A percentile compares a stretch with the other conserved stretches of the same genome.
phyloP scores from a whole-genome alignment of 2,113 vertebrate species.

The Pluvianellus socialis region DNA sequence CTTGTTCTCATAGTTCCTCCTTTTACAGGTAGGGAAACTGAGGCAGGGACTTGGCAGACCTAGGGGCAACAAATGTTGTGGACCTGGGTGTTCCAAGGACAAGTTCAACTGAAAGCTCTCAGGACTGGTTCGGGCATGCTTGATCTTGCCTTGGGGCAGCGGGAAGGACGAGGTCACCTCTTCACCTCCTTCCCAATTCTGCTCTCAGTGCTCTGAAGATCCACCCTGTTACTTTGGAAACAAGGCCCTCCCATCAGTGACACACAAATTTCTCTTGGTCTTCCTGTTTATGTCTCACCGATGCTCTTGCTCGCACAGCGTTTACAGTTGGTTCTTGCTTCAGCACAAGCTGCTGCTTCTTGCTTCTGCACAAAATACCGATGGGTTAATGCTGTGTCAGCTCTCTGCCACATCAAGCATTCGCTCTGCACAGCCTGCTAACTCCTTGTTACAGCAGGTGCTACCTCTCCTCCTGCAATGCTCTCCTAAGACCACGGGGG shows the following conservation, averaged over 20 bases:
- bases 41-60: neutral
- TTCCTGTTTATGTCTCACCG: neutral
- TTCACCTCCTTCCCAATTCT: neutral
- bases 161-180: neutral
- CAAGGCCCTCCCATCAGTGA: neutral
- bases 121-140: neutral
- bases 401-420: neutral
- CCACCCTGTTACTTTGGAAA: slow-evolving; percentile 27
- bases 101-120: neutral
- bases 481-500: neutral
- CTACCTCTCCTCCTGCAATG: neutral
- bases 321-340: neutral
- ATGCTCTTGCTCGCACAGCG: neutral
- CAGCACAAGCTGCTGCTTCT: neutral
- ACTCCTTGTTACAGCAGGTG: too few species aligned
- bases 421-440: rapidly evolving
- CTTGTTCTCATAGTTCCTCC: neutral
- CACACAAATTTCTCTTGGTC: neutral
- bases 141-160: neutral
- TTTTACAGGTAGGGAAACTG: neutral
- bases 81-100: neutral
- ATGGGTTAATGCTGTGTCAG: neutral
- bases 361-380: neutral
- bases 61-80: neutral
- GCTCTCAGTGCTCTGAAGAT: neutral